Conservation (phyloP, 2,113 vertebrate species). For the Heterocephalus glaber region DNA sequence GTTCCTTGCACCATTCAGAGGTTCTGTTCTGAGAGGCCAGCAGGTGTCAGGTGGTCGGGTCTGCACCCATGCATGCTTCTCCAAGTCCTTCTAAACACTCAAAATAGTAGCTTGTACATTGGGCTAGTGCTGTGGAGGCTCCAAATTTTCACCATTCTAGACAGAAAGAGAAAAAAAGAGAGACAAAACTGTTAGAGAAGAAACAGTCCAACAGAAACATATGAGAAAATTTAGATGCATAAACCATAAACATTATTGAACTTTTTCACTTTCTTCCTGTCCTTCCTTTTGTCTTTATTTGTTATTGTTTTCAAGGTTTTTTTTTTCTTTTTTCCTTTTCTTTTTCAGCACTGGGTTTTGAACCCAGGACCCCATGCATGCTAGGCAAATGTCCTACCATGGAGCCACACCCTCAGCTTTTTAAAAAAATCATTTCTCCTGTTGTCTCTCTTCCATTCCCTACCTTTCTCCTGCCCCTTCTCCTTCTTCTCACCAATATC, state of each 20-base stretch:
- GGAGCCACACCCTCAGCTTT: background rate
- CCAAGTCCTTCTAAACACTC: background rate
- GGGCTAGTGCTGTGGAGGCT: background rate
- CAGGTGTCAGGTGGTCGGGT: background rate
- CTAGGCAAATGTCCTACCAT: background rate
- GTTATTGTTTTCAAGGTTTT: background rate
- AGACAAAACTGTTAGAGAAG: background rate
- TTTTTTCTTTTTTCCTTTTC: background rate
- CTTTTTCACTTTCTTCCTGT: background rate
- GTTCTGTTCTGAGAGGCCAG: background rate
- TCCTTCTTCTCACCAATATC: background rate
- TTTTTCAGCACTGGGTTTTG: background rate
- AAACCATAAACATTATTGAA: background rate
- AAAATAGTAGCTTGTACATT: background rate
- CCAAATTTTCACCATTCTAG: slow-evolving; percentile 15
- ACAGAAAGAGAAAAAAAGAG: background rate
- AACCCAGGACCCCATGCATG: no score
- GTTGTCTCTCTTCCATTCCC: background rate
- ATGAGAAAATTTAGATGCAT: background rate
- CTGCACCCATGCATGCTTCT: background rate
- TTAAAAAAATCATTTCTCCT: background rate
- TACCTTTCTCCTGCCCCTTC: background rate
- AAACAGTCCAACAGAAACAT: background rate
- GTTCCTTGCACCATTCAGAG: background rate
- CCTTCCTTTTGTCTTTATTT: background rate